Conservation (phyloP, 2,113 vertebrate species). For the Rhabdornis inornatus region DNA sequence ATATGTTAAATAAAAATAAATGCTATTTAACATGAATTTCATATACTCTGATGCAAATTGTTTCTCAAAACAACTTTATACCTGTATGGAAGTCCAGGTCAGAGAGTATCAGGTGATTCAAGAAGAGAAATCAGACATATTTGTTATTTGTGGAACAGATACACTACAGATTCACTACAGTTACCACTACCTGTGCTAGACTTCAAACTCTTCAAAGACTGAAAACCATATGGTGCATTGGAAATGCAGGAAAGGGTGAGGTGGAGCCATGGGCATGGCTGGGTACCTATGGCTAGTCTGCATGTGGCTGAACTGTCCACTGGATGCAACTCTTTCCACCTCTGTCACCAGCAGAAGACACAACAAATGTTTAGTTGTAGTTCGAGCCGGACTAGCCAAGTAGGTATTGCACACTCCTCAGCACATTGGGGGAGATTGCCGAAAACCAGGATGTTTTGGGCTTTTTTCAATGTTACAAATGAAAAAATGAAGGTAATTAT, state of each 20-base stretch:
- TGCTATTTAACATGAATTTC: not conserved
- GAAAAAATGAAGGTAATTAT: not conserved
- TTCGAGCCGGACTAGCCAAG: not conserved
- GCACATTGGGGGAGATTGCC: fast-evolving
- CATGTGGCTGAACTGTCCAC: not conserved
- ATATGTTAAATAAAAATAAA: not conserved
- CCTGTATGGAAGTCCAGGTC: not conserved
- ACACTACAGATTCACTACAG: not conserved
- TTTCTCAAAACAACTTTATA: not conserved
- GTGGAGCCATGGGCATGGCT: not conserved
- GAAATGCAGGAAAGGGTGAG: not conserved
- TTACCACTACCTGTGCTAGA: not conserved
- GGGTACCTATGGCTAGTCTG: not conserved
- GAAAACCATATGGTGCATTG: not conserved
- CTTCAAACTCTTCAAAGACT: not conserved
- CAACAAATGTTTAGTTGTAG: not conserved
- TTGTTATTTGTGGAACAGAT: not conserved
- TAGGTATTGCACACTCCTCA: not conserved
- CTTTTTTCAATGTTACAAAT: not conserved
- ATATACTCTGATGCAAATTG: not conserved
- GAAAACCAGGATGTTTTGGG: not conserved
- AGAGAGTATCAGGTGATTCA: not conserved
- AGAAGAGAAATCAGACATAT: not conserved
- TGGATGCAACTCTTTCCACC: not conserved
- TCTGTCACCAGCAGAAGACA: not conserved